Base-by-base conservation (phyloP, 2,797 vertebrate species). In the Mormyrus proboscirostris region DNA sequence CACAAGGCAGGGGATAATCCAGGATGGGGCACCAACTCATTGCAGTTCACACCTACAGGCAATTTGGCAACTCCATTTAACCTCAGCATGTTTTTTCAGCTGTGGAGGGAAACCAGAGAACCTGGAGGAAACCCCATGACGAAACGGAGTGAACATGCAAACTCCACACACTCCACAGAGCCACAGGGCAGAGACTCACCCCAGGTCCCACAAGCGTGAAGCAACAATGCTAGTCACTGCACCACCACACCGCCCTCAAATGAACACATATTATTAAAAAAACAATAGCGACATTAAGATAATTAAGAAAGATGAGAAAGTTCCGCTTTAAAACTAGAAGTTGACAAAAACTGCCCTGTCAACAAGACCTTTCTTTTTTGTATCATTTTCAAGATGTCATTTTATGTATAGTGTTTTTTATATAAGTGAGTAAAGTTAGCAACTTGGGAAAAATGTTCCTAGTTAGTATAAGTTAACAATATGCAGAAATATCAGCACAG, bases 241-340 rank as follows among this genome's bases (percentile, higher is more conserved):
- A 1, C 9, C 59, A 25, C 59, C 22, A 25, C 9, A 1, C 59
- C 8, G 0, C 8, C 59, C 22, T 10, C 59, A 65, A 65, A 10
- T 25, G 8, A 92, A 92, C 87, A 93, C 92, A 90, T 91, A 86
- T 92, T 91, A 92, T 82, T 16, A 16, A 91, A 90, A 88, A 87
- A 91, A 92, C 38, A 10, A 91, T 92, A 92, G 88, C 50, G 90
- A 93, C 33, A 88, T 92, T 86, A 90, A 86, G 29, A 93, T n/a
- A 93, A 93, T 92, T 44, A 44, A 91, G 91, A 95, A 91, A 92
- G 89, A 55, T 92, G 85, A 41, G 85, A 90, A 65, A 93, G 93
- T 94, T 94, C 94, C 94, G 93, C 94, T 95, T 95, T 94, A 94
- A 95, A 90, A 94, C 92, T 88, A 90, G 92, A 88, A 88, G 38